Conservation (phyloP, 2,797 vertebrate species). For the Uromys caudimaculatus region DNA sequence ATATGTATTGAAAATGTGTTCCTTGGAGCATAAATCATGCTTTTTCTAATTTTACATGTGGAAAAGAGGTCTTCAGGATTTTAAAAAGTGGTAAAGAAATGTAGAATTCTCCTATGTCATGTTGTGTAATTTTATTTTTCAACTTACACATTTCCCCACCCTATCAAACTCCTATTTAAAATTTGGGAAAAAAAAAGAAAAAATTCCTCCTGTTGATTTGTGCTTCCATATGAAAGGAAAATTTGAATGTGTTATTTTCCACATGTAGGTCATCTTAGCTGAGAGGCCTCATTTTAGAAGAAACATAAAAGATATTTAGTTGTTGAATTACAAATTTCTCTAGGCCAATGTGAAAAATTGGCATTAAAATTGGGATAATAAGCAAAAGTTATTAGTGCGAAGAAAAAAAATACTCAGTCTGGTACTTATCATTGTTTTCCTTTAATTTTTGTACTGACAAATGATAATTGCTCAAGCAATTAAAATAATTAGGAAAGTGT, state of each 20-base stretch:
- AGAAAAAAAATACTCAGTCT: constrained; percentile 70
- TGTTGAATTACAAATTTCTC: constrained; percentile 65
- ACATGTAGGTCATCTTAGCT: constrained; percentile 38
- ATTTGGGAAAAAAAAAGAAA: constrained; percentile 17
- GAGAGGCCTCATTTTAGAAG: constrained; percentile 43
- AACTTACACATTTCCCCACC: background rate
- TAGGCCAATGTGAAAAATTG: constrained; percentile 65
- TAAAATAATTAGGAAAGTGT: constrained; percentile 73
- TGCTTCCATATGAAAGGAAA: constrained; percentile 47
- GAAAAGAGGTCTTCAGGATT: background rate
- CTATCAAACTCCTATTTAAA: background rate
- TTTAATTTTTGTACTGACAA: constrained; percentile 78
- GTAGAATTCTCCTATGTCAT: background rate
- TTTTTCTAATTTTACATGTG: constrained; percentile 28
- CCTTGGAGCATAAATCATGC: background rate
- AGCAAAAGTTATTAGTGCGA: constrained; percentile 64
- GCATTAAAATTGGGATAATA: constrained; percentile 63
- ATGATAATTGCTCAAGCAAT: constrained; percentile 81
- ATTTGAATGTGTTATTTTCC: constrained; percentile 37
- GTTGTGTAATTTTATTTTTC: constrained; percentile 39
- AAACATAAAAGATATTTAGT: constrained; percentile 52
- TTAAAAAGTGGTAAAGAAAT: constrained; percentile 17
- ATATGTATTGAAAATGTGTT: background rate
- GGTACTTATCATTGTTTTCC: constrained; percentile 72
- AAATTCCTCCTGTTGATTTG: background rate